phyloP scores from a whole-genome alignment of 1,140 invertebrate species.

The Papilio dardanus region DNA sequence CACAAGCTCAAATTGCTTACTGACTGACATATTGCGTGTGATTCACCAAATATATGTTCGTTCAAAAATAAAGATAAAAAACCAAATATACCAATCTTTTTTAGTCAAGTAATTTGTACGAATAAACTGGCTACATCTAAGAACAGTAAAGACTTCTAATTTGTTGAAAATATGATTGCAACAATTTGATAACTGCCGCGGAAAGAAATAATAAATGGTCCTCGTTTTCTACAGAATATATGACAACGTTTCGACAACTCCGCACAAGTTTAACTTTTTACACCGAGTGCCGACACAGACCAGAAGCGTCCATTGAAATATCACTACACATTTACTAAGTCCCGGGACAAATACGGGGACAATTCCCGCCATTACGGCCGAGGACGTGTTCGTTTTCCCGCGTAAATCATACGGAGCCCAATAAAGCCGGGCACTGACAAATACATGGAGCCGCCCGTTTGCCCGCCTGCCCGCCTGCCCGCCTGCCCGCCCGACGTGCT shows the following conservation, averaged over 20 bases:
- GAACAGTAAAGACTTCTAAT: too few relatives aligned
- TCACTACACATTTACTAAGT: constrained; percentile 46
- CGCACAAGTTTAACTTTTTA: constrained; percentile 31
- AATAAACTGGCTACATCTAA: too few relatives aligned
- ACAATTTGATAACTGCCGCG: background rate
- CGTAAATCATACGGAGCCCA: constrained; percentile 47
- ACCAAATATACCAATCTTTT: background rate
- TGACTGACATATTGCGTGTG: constrained; percentile 7
- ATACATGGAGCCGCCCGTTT: constrained; percentile 23
- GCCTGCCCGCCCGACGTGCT: background rate
- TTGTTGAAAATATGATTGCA: background rate
- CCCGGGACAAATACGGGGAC: constrained; percentile 49
- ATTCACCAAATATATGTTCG: constrained; percentile 16
- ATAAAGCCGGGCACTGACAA: constrained; percentile 41
- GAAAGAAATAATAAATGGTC: background rate
- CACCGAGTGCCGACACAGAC: background rate
- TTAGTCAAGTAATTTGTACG: background rate
- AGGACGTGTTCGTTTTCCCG: constrained; percentile 44
- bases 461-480: too few relatives aligned
- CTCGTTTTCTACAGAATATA: constrained; percentile 34
- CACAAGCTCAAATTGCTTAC: constrained; percentile 3
- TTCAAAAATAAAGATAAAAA: background rate
- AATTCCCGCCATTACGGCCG: constrained; percentile 44
- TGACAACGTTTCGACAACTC: constrained; percentile 9
- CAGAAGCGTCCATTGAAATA: constrained; percentile 42